A percentile compares a stretch with the other conserved stretches of the same genome.
These are phyloP conservation scores for Syritta pipiens DNA, from an alignment of 2,888 invertebrate species.

Conservation along the genomic window DNA sequence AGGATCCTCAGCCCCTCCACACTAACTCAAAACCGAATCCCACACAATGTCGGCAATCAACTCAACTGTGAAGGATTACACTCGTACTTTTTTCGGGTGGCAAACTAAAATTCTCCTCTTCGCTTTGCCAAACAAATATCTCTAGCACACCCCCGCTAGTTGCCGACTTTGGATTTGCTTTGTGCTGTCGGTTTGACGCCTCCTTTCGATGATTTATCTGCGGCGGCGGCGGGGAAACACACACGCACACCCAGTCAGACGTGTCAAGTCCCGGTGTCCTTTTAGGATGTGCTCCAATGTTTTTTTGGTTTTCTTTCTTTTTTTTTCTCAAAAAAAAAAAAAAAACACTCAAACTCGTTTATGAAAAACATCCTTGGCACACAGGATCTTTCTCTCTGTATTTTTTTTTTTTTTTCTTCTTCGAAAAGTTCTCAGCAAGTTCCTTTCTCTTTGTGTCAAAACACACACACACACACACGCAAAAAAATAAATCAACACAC, in stretches of 20 bases:
- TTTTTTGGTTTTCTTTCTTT: no score
- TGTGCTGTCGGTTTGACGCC: slow-evolving; percentile 14
- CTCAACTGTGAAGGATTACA: slow-evolving; percentile 8
- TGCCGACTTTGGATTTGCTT: slow-evolving; percentile 10
- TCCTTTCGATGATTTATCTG: slow-evolving; percentile 31
- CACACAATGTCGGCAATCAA: slow-evolving; percentile 20
- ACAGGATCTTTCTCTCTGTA: no score
- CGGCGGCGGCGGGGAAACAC: background rate
- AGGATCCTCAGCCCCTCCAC: no score
- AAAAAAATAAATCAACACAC: slow-evolving; percentile 42
- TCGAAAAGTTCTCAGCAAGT: slow-evolving; percentile 12
- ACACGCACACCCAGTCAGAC: background rate
- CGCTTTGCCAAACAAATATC: slow-evolving; percentile 17
- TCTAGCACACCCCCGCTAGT: no score
- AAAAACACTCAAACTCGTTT: no score
- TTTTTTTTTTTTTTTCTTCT: background rate
- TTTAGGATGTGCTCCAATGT: slow-evolving; percentile 6
- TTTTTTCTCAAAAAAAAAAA: background rate
- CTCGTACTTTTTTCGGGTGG: background rate
- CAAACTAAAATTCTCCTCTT: no score
- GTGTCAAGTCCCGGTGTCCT: background rate
- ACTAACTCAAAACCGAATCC: no score
- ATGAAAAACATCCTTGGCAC: slow-evolving; percentile 2
- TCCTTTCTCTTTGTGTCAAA: background rate
- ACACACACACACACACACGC: background rate